A percentile compares a stretch with the other conserved stretches of the same genome.
phyloP scores from a whole-genome alignment of 2,888 invertebrate species.

The Lutraria lutraria region DNA sequence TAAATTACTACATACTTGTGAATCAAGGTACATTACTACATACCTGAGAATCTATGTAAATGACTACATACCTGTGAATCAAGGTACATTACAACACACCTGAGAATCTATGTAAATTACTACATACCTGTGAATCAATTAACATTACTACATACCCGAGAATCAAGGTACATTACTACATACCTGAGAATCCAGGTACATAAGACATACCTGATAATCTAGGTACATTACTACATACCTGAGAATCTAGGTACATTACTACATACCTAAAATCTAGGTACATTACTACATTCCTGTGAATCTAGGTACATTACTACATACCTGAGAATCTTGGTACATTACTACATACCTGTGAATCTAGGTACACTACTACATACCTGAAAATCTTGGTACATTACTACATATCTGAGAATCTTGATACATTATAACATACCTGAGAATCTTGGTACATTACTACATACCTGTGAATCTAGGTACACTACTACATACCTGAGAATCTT shows the following conservation, averaged over 20 bases:
- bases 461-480: constrained; percentile 95
- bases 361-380: constrained; percentile 92
- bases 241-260: constrained; percentile 92
- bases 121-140: constrained; percentile 92
- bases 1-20: constrained; percentile 92
- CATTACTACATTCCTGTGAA: constrained; percentile 90
- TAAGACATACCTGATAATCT: too few relatives aligned
- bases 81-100: constrained; percentile 91
- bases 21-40: constrained; percentile 91
- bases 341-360: constrained; percentile 91
- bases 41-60: constrained; percentile 94
- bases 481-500: constrained; percentile 91
- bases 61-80: constrained; percentile 91
- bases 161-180: constrained; percentile 91
- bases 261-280: constrained; percentile 94
- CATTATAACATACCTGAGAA: constrained; percentile 90
- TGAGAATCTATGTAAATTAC: constrained; percentile 94
- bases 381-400: constrained; percentile 91
- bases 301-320: constrained; percentile 91
- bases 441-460: constrained; percentile 91
- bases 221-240: constrained; percentile 90
- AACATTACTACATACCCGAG: constrained; percentile 90
- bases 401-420: constrained; percentile 92
- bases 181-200: constrained; percentile 95
- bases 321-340: constrained; percentile 95